These are phyloP conservation scores for Dryocosmus kuriphilus DNA, from an alignment of 2,888 invertebrate genomes.

Conservation along the genomic window DNA sequence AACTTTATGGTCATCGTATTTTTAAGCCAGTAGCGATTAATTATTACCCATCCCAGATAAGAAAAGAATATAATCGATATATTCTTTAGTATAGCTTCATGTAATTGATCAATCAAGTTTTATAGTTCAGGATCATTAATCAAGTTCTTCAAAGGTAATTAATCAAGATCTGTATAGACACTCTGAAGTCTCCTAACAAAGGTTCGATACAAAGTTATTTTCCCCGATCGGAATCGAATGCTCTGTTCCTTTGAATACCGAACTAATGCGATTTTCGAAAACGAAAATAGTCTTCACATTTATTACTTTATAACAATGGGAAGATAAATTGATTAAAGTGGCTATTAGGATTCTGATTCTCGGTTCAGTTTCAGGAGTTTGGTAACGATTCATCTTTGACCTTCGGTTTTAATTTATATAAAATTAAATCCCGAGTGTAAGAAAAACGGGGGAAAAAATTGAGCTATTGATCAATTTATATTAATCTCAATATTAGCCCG, in stretches of 20 bases:
- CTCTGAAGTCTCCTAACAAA: not conserved
- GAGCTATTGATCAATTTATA: not conserved
- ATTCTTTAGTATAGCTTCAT: not conserved
- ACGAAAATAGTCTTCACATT: not conserved
- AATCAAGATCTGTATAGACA: not conserved
- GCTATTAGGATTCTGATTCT: not conserved
- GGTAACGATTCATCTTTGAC: not conserved
- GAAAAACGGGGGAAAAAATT: not conserved
- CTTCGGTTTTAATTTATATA: not conserved
- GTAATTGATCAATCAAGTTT: constrained; percentile 12
- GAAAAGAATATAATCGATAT: constrained; percentile 2
- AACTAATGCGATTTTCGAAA: not conserved
- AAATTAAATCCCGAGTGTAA: not conserved
- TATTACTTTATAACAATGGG: not conserved
- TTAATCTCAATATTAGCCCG: not conserved
- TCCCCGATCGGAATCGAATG: not conserved
- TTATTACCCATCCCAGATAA: not conserved
- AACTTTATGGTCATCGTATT: not conserved
- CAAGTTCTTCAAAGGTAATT: constrained; percentile 5
- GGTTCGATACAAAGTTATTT: not conserved
- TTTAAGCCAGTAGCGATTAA: not conserved
- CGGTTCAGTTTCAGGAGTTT: not conserved
- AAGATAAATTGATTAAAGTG: not conserved
- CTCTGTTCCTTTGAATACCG: not conserved
- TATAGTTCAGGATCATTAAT: constrained; percentile 8